phyloP scores from a whole-genome alignment of 2,797 vertebrate genomes.

The Notamacropus eugenii region DNA sequence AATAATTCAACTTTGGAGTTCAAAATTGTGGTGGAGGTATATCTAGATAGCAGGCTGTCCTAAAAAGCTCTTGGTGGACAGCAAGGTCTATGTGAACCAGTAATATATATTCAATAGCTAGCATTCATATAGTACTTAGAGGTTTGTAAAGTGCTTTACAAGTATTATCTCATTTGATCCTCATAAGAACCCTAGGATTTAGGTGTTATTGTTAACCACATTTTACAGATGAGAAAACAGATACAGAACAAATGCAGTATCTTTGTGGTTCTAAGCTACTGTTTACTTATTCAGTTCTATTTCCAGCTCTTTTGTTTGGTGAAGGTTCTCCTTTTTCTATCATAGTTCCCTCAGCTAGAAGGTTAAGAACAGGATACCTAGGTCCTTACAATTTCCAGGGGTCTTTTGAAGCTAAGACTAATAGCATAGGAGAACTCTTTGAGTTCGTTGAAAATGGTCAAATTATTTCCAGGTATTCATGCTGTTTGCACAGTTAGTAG shows the following conservation, averaged over 20 bases:
- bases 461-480: neutral
- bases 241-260: neutral
- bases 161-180: neutral
- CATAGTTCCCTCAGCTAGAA: neutral
- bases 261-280: neutral
- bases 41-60: neutral
- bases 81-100: neutral
- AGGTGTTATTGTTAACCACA: neutral
- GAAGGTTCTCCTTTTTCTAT: neutral
- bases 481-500: neutral
- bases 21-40: neutral
- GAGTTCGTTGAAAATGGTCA: neutral
- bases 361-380: no score
- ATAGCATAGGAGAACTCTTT: neutral
- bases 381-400: neutral
- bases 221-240: neutral
- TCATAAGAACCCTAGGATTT: neutral
- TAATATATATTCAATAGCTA: neutral
- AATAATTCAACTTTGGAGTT: neutral
- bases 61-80: neutral
- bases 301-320: fast-evolving
- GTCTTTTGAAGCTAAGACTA: neutral
- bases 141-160: neutral
- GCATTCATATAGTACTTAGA: neutral
- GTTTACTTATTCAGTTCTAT: neutral